Evolutionary conservation across 2,797 vertebrate species (phyloP), one percentile per base, ranked within the genome.

Genomic region (Arctocebus calabarensis): DNA sequence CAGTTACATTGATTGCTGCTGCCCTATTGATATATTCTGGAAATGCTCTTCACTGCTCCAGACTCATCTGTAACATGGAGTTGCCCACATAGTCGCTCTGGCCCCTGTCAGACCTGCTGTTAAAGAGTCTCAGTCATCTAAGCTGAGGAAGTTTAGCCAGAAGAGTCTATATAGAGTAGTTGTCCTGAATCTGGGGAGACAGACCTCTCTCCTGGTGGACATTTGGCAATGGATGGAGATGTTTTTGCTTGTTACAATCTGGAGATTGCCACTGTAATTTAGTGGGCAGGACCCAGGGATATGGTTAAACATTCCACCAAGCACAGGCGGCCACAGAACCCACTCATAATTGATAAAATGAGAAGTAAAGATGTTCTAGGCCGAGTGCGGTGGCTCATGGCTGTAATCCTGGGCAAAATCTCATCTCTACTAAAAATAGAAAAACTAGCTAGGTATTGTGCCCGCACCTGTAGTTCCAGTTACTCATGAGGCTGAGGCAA

Each of bases 231-330:
- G 37, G 34, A 27, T n/a, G 13, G 14, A 79, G 62, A 45, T 6
- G 32, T 16, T 73, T 86, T 45, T 62, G 14, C 25, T 52, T 32
- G 22, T 32, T 40, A 7, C 2, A 13, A n/a, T 14, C 22, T 16
- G 32, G 68, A 13, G 45, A n/a, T 22, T 29, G 48, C 32, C 17
- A 34, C 48, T 22, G 19, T 40, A 8, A 23, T 14, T 48, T 64
- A 12, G 17, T 2, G 10, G n/a, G 7, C 3, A 20, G 64, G 90
- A 40, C 8, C 13, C 40, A 59, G 13, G 20, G 43, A 25, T 2
- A 12, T 4, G 5, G 86, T 7, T 9, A 1, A 61, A 20, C 13
- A 19, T 25, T 27, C 3, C 3, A 9, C 10, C 8, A 4, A 1
- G 10, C 13, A 17, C 45, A 25, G 5, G 2, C 2, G 6, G 23